Conservation (phyloP, 1,140 invertebrate species). For the Brachionus paranguensis region DNA sequence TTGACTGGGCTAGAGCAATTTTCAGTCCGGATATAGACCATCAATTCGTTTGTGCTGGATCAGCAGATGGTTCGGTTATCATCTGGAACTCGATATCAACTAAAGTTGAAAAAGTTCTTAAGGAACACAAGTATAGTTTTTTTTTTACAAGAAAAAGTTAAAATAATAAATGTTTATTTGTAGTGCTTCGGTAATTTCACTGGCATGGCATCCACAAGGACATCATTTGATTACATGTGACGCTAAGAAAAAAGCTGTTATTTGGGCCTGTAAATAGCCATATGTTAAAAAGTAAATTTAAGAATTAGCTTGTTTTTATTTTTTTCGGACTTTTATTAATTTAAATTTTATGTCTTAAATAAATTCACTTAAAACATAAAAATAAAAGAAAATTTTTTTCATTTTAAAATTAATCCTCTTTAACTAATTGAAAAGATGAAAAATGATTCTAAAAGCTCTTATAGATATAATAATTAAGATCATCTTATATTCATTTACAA, state of each 20-base stretch:
- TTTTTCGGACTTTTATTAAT: not conserved
- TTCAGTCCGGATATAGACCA: constrained; percentile 75
- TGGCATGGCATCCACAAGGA: constrained; percentile 38
- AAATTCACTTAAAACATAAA: too few relatives aligned
- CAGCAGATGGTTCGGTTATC: constrained; percentile 78
- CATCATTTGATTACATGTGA: constrained; percentile 1
- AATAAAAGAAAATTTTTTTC: too few relatives aligned
- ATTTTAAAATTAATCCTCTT: too few relatives aligned
- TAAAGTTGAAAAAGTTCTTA: constrained; percentile 74
- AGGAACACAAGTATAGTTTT: constrained; percentile 78
- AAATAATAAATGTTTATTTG: not conserved
- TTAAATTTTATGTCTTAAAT: too few relatives aligned
- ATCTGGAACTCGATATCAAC: constrained; percentile 76
- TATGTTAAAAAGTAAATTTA: not conserved
- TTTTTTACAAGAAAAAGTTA: not conserved
- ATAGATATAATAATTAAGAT: too few relatives aligned
- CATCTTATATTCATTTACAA: too few relatives aligned
- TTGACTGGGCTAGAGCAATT: constrained; percentile 82
- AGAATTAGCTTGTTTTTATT: not conserved
- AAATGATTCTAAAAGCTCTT: too few relatives aligned
- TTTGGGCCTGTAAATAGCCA: not conserved
- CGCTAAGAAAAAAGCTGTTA: constrained; percentile 6
- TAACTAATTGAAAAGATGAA: too few relatives aligned
- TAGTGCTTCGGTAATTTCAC: constrained; percentile 1
- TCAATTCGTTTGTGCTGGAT: constrained; percentile 78